A percentile compares a stretch with the other conserved stretches of the same genome.
Evolutionary conservation across 1,140 invertebrate species (phyloP).

Genomic region (Drosophila parabipectinata): DNA sequence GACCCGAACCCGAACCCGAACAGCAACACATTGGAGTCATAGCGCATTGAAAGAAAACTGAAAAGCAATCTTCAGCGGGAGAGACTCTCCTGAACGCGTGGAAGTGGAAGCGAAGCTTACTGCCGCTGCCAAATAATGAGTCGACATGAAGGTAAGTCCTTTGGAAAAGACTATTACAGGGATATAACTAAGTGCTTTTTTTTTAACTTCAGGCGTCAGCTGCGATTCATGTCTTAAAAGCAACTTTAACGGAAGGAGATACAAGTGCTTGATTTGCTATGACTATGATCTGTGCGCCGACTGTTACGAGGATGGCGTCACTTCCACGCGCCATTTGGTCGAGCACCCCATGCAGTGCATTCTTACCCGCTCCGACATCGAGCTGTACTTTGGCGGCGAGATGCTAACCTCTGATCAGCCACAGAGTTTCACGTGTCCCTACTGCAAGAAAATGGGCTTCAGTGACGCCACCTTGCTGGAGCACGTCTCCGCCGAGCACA

Average conservation of each 20-base stretch:
- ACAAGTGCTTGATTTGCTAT: constrained; percentile 99
- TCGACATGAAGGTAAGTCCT: constrained; percentile 79
- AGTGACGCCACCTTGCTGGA: constrained; percentile 96
- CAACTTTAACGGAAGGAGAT: constrained; percentile 98
- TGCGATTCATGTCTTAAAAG: constrained; percentile 99
- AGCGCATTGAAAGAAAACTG: constrained; percentile 14
- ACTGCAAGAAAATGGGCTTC: constrained; percentile 97
- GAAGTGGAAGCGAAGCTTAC: constrained; percentile 51
- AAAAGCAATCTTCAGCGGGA: constrained; percentile 37
- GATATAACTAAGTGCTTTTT: constrained; percentile 1
- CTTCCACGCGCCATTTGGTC: constrained; percentile 95
- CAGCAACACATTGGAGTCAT: constrained; percentile 24
- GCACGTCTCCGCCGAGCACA: constrained; percentile 90
- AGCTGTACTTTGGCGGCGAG: constrained; percentile 98
- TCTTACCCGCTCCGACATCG: constrained; percentile 97
- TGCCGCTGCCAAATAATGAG: constrained; percentile 78
- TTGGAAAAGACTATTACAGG: background rate
- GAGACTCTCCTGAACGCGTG: constrained; percentile 49
- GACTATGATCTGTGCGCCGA: constrained; percentile 99
- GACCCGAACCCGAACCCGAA: constrained; percentile 18
- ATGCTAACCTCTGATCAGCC: constrained; percentile 94
- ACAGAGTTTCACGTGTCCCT: constrained; percentile 98
- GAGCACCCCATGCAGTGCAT: constrained; percentile 99
- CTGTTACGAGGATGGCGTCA: constrained; percentile 97
- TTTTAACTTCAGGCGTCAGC: constrained; percentile 96